These are phyloP conservation scores for Drosophila silvestris DNA, from an alignment of 2,888 invertebrate species.

Conservation along the genomic window DNA sequence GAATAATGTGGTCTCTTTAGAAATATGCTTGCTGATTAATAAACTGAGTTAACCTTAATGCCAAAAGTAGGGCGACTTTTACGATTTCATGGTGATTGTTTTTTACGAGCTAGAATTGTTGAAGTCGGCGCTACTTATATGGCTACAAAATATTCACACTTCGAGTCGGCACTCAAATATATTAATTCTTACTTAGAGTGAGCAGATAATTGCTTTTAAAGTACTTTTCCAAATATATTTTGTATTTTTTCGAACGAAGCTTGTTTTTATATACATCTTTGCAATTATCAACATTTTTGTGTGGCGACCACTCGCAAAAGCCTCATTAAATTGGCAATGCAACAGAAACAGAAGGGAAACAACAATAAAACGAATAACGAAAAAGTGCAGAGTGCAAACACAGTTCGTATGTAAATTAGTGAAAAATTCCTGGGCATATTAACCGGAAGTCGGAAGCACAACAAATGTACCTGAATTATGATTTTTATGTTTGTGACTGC, in stretches of 20 bases:
- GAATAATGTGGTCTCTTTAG: too few species aligned
- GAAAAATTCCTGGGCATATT: slow-evolving; percentile 53
- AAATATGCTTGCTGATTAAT: too few species aligned
- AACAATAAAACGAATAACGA: background rate
- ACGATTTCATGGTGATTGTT: too few species aligned
- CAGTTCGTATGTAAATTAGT: slow-evolving; percentile 55
- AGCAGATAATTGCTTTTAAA: background rate
- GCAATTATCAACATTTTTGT: slow-evolving; percentile 8
- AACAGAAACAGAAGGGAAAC: background rate
- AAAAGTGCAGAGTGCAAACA: slow-evolving; percentile 21
- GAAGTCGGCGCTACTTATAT: background rate
- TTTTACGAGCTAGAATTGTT: background rate
- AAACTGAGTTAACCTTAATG: background rate
- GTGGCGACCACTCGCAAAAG: background rate
- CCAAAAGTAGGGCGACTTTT: too few species aligned
- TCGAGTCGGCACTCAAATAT: background rate
- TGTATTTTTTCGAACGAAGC: background rate
- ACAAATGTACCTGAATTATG: slow-evolving; percentile 75
- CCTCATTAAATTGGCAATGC: slow-evolving; percentile 6
- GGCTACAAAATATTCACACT: background rate
- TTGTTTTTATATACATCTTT: background rate
- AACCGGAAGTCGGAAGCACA: slow-evolving; percentile 70
- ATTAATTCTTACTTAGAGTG: background rate
- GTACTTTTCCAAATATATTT: background rate
- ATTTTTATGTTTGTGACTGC: slow-evolving; percentile 49